Conservation (phyloP, 64 coral and sea anemone genomes). For the Anthopleura sola region DNA sequence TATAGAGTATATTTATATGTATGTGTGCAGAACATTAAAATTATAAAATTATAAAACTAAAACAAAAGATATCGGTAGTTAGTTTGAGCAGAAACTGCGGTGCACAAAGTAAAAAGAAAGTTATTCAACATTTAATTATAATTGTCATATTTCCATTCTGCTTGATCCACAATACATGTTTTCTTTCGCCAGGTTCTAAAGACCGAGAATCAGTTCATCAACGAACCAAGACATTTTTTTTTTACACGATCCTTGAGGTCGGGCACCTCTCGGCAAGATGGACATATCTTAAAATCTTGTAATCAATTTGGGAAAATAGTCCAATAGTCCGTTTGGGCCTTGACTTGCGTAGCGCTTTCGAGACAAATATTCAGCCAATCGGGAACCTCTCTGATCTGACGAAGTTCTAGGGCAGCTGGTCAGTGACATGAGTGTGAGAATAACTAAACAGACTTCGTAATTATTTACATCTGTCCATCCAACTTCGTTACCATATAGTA, state of each 20-base stretch:
- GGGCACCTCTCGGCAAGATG: not conserved
- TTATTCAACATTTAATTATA: not conserved
- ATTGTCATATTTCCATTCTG: too few relatives aligned
- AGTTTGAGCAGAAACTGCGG: too few relatives aligned
- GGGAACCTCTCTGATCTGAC: not conserved
- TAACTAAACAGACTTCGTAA: constrained; percentile 12
- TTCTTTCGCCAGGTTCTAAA: not conserved
- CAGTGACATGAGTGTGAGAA: constrained; percentile 1
- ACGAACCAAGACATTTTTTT: too few relatives aligned
- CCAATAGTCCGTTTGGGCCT: not conserved
- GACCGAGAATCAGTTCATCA: too few relatives aligned
- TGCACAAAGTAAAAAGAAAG: not conserved
- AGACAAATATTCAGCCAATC: not conserved
- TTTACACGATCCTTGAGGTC: too few relatives aligned
- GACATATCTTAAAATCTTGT: not conserved
- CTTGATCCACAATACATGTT: too few relatives aligned
- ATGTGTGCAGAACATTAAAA: too few relatives aligned
- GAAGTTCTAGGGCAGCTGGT: not conserved
- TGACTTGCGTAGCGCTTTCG: not conserved
- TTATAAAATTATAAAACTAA: too few relatives aligned
- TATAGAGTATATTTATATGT: too few relatives aligned
- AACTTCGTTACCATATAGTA: not conserved
- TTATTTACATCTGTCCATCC: not conserved
- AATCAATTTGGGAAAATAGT: not conserved
- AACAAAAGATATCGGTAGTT: too few relatives aligned